Evolutionary conservation across 1,140 invertebrate genomes (phyloP), one percentile per base, ranked within the genome.

Genomic region (Drosophila orosa): DNA sequence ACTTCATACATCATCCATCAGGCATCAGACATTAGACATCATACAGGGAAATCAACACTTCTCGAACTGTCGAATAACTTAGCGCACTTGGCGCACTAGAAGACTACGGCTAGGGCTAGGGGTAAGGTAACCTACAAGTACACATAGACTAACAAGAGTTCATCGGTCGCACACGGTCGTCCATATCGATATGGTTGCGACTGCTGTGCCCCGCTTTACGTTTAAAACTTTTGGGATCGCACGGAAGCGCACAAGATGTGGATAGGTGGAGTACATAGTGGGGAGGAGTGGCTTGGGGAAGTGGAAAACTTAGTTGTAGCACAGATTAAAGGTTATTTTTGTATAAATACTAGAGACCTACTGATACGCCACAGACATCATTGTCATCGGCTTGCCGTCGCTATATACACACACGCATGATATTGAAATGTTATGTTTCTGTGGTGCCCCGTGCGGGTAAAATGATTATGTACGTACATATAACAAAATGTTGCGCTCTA

Each of bases 171-270:
- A 47, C 29, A 33, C 7, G 60, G 22, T 39, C 52, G 24, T 27
- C 47, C 68, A 31, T 61, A 50, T 50, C 27, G 27, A 50, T 31
- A 50, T 50, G 40, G 33, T 55, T 24, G n/a, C 50, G 27, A 55
- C 27, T 27, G 63, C 10, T 35, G 59, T 55, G 54, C 44, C 19
- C 63, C 74, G 73, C 40, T 76, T 71, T 48, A 63, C 58, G 82
- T 87, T 86, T 86, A 66, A 67, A 85, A 86, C 74, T 86, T 69
- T 87, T 86, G 59, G 83, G 63, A 76, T 82, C 79, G 83, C 83
- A 79, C 40, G 83, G 83, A 86, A 86, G 83, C 83, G 83, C 83
- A 61, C 63, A 87, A 79, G 74, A 35, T 65, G 29, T 19, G 19
- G 13, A 9, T 19, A 10, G 22, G 25, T 24, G 52, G 56, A 33